Conservation (phyloP, 2,113 vertebrate species). For the Indicator maculatus region DNA sequence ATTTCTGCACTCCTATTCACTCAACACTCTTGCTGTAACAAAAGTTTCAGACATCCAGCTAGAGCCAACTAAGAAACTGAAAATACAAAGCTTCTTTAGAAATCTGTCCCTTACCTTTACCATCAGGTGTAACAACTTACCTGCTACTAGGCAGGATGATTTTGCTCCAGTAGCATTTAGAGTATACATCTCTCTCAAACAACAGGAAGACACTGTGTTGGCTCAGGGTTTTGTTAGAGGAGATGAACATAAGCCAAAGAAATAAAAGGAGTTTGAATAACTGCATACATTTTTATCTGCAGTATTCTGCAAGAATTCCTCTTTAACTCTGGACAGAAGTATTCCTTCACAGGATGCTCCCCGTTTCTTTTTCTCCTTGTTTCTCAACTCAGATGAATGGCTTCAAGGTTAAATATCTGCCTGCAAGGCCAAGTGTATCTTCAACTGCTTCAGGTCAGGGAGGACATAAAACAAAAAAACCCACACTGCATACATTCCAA, state of each 20-base stretch:
- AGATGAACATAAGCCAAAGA: background rate
- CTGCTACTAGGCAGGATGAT: background rate
- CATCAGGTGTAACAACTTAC: background rate
- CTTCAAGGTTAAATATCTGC: background rate
- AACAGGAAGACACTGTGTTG: accelerated
- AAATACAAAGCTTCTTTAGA: background rate
- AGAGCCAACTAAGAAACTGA: background rate
- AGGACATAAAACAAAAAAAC: background rate
- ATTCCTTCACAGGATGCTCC: background rate
- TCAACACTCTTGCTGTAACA: background rate
- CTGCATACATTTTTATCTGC: background rate
- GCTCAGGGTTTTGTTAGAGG: background rate
- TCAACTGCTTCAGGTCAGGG: background rate
- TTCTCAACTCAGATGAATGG: background rate
- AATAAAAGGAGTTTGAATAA: background rate
- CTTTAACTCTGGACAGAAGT: background rate
- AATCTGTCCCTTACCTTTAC: background rate
- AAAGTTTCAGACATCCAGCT: background rate
- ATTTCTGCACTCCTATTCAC: background rate
- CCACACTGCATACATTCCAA: background rate
- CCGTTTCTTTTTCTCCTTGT: background rate
- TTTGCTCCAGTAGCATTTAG: background rate
- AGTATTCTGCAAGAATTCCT: background rate
- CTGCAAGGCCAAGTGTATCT: background rate
- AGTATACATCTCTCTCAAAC: background rate